Evolutionary conservation across 2,888 invertebrate species (phyloP), one percentile per base, ranked within the genome.

Genomic region (Nezara viridula): DNA sequence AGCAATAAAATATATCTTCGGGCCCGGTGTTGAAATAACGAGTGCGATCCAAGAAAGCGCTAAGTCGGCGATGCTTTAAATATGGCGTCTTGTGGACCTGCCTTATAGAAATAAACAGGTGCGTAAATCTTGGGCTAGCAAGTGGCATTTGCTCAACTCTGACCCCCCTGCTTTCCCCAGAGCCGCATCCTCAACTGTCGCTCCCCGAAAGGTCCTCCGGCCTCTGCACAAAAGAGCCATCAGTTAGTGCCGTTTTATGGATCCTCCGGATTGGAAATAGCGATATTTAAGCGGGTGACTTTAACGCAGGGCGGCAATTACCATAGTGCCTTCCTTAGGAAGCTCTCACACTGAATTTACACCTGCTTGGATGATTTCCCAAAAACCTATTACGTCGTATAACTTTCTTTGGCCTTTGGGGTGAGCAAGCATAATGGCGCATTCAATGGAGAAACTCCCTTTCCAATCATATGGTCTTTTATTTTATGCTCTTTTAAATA

Each of bases 251-350:
- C 40, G 55, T 32, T 55, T 86, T 55, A 55, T 55, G 86, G 24
- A 60, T 60, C 55, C 60, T 37, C n/a, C 44, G 81, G 32, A n/a
- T n/a, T 86, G 24, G 50, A 16, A 86, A 24, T 60, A 60, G 86
- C 44, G 86, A 86, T 86, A 86, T 86, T 86, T 86, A 86, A 86
- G 12, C 60, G 86, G 55, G 86, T 60, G 86, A 86, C 86, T 86
- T 60, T 86, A 86, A 86, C 40, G 86, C 49, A 52, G 50, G 50
- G 21, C 32, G 21, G 49, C 12, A 86, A 86, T 86, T 86, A 50
- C 86, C 52, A 52, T 52, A 37, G 86, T 52, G 52, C 86, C 49
- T 52, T 86, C 50, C 66, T 37, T 73, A 73, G 66, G 66, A 9
- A 73, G 66, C 66, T 37, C 27, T 60, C 60, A 27, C 27, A 27